These are phyloP conservation scores for Argyra leucocephala DNA, from an alignment of 2,888 invertebrate genomes.

Conservation along the genomic window DNA sequence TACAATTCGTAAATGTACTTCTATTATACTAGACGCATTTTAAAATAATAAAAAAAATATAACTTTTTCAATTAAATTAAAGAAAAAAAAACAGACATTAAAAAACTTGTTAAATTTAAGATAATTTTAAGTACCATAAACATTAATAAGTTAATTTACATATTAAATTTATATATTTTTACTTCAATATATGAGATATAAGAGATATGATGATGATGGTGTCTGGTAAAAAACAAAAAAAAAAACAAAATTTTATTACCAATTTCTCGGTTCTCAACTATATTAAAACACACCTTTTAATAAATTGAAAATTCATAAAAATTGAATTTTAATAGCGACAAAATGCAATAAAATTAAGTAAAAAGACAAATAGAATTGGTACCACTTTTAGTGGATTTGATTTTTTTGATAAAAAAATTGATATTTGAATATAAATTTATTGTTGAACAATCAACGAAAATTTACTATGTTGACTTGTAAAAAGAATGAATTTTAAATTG, in stretches of 20 bases:
- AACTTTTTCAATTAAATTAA: too few relatives aligned
- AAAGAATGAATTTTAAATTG: too few relatives aligned
- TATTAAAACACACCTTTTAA: neutral
- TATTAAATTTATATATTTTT: neutral
- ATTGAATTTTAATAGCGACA: neutral
- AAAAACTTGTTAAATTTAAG: neutral
- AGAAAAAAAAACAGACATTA: neutral
- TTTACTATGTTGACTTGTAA: too few relatives aligned
- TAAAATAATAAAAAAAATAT: too few relatives aligned
- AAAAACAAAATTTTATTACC: neutral
- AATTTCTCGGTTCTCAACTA: neutral
- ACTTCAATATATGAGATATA: neutral
- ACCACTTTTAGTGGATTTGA: slow-evolving; percentile 1
- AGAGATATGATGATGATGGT: too few relatives aligned
- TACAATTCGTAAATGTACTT: too few relatives aligned
- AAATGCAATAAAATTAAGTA: neutral
- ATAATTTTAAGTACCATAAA: neutral
- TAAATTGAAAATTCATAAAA: slow-evolving; percentile 4
- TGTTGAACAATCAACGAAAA: too few relatives aligned
- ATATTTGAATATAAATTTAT: too few relatives aligned
- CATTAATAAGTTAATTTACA: slow-evolving; percentile 1
- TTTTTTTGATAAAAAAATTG: neutral
- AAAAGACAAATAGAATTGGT: slow-evolving; percentile 6
- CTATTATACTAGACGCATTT: too few relatives aligned
- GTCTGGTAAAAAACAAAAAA: too few relatives aligned